Conservation (phyloP, 2,888 invertebrate genomes). For the Trichopoda pennipes region DNA sequence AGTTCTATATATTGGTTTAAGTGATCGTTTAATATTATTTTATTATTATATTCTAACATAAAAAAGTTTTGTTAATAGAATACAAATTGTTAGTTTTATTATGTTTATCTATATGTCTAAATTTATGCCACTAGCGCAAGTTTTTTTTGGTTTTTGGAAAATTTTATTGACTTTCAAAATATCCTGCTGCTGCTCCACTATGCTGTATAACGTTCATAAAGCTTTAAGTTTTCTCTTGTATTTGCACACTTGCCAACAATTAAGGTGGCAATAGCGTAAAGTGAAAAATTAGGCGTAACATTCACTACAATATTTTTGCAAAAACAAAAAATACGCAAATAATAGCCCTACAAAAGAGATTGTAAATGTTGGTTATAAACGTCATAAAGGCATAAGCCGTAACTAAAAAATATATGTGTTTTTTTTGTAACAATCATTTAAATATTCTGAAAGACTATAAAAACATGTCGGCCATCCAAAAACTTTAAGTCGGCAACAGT, state of each 20-base stretch:
- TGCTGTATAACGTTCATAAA: constrained; percentile 26
- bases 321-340: not conserved
- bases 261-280: constrained; percentile 63
- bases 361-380: constrained; percentile 56
- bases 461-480: constrained; percentile 37
- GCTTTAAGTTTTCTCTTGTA: constrained; percentile 24
- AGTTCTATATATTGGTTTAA: too few species aligned
- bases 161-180: too few species aligned
- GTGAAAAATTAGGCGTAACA: constrained; percentile 66
- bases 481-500: constrained; percentile 5
- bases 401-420: constrained; percentile 39
- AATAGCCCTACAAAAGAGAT: constrained; percentile 15
- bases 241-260: constrained; percentile 63
- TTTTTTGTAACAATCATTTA: constrained; percentile 47
- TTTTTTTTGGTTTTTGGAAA: too few species aligned
- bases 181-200: not conserved
- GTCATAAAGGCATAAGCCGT: constrained; percentile 60
- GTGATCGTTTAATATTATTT: too few species aligned
- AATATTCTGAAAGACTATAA: not conserved
- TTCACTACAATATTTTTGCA: constrained; percentile 9
- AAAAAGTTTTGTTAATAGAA: too few species aligned
- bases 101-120: too few species aligned
- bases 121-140: too few species aligned
- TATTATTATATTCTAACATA: too few species aligned
- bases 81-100: too few species aligned